Base-by-base conservation (phyloP, 2,113 vertebrate species). In the Nerophis lumbriciformis region DNA sequence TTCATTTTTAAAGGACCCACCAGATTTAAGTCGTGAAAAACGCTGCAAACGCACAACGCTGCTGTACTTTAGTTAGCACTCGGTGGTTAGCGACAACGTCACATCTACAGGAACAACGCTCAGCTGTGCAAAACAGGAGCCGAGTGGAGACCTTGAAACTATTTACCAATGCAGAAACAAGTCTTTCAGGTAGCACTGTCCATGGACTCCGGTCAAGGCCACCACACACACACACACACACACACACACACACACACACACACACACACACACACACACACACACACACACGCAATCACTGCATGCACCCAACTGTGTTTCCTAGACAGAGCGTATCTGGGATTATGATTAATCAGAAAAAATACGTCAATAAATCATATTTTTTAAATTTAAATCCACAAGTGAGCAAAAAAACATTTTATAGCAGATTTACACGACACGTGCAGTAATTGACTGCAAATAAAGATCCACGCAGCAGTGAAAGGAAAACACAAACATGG, bases 201-300 rank as follows among this genome's bases (percentile, higher is more conserved):
- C 87, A 83, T 91, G 90, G 79, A 90, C 90, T 81, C 59, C 21
- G 78, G 83, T 90, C 90, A 92, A 90, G 90, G 89, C 83, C 88
- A 78, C 55, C 63, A 61, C 13, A 55, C 36, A 56, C 63, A 21
- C 21, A 57, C 28, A 28, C 28, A 28, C 28, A 28, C 28, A 28
- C 28, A 60, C 48, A 63, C 38, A 61, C 58, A 61, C 35, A 53
- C 28, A 53, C 45, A 52, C 14, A 47, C 19, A 59, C 28, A 28
- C 28, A 28, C 1, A 28, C 28, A 28, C 28, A 28, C 28, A 28
- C 28, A 28, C 28, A 28, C 28, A 28, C 2, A 59, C 48, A 63
- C 38, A 61, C 58, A 61, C 35, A 53, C 28, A 53, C 45, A 49
- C 12, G 47, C 19, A 59, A 8, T 58, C 11, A 47, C 13, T 35